These are phyloP conservation scores for Anthophora plumipes DNA, from an alignment of 2,888 invertebrate genomes.

Conservation along the genomic window DNA sequence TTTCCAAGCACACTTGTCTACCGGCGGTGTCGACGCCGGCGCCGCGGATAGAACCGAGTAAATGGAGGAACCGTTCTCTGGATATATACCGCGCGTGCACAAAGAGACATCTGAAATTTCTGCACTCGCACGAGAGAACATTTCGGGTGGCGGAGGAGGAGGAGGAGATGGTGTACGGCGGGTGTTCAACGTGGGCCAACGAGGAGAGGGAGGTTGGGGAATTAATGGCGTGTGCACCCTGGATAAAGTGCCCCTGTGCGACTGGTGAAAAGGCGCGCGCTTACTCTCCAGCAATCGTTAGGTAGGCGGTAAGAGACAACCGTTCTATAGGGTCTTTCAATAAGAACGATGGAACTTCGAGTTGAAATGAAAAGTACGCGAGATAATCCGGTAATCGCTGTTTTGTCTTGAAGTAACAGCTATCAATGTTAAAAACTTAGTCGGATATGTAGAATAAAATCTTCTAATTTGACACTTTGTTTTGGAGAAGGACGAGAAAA, in stretches of 20 bases:
- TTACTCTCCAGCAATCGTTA: conserved; percentile 2
- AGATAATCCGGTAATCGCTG: too few species aligned
- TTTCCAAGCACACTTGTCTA: conserved; percentile 73
- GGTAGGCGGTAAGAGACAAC: conserved; percentile 28
- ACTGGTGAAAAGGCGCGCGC: conserved; percentile 54
- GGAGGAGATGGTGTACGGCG: too few species aligned
- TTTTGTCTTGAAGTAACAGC: too few species aligned
- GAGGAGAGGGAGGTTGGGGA: conserved; percentile 58
- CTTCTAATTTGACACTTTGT: too few species aligned
- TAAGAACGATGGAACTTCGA: too few species aligned
- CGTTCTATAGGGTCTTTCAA: conserved; percentile 12
- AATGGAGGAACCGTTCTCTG: conserved; percentile 60
- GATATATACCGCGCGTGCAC: conserved; percentile 48
- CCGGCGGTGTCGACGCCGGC: conserved; percentile 63
- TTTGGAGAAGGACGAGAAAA: too few species aligned
- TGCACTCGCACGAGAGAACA: conserved; percentile 56
- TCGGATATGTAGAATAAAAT: too few species aligned
- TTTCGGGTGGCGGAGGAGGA: conserved; percentile 37
- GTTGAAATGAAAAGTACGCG: too few species aligned
- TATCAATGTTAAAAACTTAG: too few species aligned
- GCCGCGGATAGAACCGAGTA: conserved; percentile 60
- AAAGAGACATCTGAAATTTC: conserved; percentile 77
- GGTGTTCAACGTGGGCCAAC: too few species aligned
- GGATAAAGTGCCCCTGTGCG: conserved; percentile 72
- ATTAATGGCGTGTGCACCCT: conserved; percentile 77